Conservation (phyloP, 2,797 vertebrate genomes). For the Clamator glandarius region DNA sequence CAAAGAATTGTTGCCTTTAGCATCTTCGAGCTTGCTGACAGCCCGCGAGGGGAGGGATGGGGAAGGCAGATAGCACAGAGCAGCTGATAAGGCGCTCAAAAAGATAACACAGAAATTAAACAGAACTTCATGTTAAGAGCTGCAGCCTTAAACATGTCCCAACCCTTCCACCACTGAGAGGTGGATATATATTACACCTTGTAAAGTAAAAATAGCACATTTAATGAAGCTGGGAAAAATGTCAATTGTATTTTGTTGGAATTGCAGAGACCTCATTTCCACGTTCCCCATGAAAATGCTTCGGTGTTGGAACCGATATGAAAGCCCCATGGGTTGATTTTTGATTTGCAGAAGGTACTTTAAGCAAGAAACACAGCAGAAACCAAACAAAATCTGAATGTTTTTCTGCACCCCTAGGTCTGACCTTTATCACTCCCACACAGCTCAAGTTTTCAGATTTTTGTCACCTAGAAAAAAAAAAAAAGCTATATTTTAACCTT, state of each 20-base stretch:
- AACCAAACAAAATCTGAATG: fast-evolving
- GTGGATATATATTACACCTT: background rate
- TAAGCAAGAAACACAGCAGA: background rate
- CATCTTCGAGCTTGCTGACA: background rate
- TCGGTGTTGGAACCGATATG: background rate
- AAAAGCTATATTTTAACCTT: background rate
- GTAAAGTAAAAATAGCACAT: slow-evolving; percentile 44
- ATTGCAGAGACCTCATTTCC: slow-evolving; percentile 44
- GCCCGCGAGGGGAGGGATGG: background rate
- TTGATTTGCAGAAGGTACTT: background rate
- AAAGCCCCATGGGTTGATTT: background rate
- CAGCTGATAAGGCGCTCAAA: background rate
- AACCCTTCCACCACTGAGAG: fast-evolving
- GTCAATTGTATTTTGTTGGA: background rate
- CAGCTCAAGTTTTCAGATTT: background rate
- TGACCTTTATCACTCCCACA: background rate
- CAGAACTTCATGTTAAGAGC: background rate
- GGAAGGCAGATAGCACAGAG: background rate
- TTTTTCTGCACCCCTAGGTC: background rate
- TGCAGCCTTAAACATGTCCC: background rate
- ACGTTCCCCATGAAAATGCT: background rate
- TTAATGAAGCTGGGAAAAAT: slow-evolving; percentile 25
- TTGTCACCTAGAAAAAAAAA: background rate
- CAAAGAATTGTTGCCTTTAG: background rate
- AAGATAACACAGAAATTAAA: slow-evolving; percentile 38